Conservation (phyloP, 2,797 vertebrate genomes). For the Helarctos malayanus region DNA sequence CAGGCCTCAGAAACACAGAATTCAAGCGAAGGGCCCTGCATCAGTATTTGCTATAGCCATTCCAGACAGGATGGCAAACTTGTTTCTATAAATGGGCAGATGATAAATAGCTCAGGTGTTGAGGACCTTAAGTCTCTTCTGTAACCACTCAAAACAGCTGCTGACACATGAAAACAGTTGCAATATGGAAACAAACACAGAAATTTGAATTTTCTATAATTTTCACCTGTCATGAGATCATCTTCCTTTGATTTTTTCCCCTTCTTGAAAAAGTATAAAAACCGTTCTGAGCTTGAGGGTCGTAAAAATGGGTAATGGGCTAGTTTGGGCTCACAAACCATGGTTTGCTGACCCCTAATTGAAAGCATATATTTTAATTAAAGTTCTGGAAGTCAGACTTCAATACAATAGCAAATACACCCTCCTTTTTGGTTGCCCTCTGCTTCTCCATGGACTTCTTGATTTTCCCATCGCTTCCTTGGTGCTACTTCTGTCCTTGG, state of each 20-base stretch:
- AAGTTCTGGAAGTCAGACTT: neutral
- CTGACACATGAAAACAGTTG: neutral
- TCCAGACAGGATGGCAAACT: neutral
- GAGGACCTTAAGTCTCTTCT: neutral
- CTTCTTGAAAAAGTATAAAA: neutral
- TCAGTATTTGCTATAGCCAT: no score
- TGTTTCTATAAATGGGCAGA: neutral
- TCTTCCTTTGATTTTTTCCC: neutral
- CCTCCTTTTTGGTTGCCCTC: neutral
- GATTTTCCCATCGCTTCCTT: neutral
- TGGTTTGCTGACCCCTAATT: neutral
- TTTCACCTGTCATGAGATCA: neutral
- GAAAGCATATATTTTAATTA: neutral
- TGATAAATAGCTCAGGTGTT: neutral
- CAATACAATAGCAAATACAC: neutral
- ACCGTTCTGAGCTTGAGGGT: neutral
- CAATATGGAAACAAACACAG: accelerated
- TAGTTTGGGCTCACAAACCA: neutral
- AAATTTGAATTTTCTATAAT: neutral
- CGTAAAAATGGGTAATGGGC: neutral
- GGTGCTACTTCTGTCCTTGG: neutral
- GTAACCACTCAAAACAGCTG: neutral
- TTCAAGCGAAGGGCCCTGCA: accelerated
- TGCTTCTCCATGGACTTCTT: neutral
- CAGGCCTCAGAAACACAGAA: accelerated